Base-by-base conservation (phyloP, 2,797 vertebrate genomes). In the Enteromius mattozi region DNA sequence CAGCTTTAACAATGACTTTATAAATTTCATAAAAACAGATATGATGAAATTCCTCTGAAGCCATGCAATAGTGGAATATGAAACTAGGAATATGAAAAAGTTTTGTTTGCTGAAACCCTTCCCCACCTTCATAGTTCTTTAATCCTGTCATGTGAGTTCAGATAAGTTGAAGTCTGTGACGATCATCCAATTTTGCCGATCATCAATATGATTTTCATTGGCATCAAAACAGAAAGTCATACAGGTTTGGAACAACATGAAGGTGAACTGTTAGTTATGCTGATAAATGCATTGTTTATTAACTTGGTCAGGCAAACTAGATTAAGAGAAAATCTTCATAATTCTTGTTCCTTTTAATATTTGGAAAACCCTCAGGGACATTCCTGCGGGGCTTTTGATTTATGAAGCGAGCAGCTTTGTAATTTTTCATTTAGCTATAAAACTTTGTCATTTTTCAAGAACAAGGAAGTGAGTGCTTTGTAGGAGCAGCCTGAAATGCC, bases 381-480 rank as follows among this genome's bases (percentile, higher is more conserved):
- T 24, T 45, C 49, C 17, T 30, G 6, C 61, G 40, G 17, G 1
- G 10, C 30, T 63, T 68, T 56, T 45, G 13, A 74, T 74, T 74
- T 51, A 74, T n/a, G 8, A 35, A 65, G 5, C n/a, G 1, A 37
- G 13, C 19, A 37, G 40, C 69, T 65, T 21, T 49, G 40, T 45
- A 12, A 33, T 82, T 49, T 63, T 63, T 21, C 21, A 37, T 51
- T 63, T 24, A 13, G 21, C 56, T 37, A 12, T 61, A 12, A 63
- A 33, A 37, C 40, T 45, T 12, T 27, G 24, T 35, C 7, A n/a
- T 30, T 49, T 63, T 82, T 74, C 21, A 10, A 19, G 70, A 65
- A 54, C n/a, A 40, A 76, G 33, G 35, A 75, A 17, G 45, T 27
- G 56, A 82, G 45, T 80, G 35, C n/a, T 76, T 56, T 42, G 45